These are phyloP conservation scores for Drosophila mettleri DNA, from an alignment of 2,888 invertebrate species.

Conservation along the genomic window DNA sequence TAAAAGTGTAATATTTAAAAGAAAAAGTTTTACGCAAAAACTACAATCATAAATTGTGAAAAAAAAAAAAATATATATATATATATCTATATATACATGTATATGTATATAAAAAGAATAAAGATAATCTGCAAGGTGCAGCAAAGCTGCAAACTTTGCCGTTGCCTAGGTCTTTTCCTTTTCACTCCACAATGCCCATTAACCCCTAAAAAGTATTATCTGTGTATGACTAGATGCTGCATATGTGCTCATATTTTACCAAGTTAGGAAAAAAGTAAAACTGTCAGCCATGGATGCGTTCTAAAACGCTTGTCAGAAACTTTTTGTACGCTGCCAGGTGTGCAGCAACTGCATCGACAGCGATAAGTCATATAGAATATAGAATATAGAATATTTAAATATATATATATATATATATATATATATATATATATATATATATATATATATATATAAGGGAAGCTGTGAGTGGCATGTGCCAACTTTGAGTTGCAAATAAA, in stretches of 20 bases:
- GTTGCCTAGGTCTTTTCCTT: conserved; percentile 21
- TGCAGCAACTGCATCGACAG: conserved; percentile 45
- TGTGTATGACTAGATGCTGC: conserved; percentile 12
- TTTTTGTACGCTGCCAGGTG: conserved; percentile 55
- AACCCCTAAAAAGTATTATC: conserved; percentile 8
- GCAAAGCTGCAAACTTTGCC: conserved; percentile 54
- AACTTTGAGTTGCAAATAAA: conserved; percentile 30
- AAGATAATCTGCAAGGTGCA: conserved; percentile 57
- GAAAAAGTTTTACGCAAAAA: conserved; percentile 22
- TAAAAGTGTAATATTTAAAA: conserved; percentile 2
- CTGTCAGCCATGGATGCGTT: conserved; percentile 53
- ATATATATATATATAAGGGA: neutral
- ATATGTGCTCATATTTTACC: conserved; percentile 51
- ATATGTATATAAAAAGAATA: conserved; percentile 36
- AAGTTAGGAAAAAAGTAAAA: conserved; percentile 25
- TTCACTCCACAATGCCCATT: conserved; percentile 5
- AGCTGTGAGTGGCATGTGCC: conserved; percentile 34
- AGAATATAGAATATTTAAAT: too few species aligned
- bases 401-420: neutral
- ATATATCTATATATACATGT: too few species aligned
- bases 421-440: neutral
- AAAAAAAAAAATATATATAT: neutral
- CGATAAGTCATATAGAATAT: conserved; percentile 47
- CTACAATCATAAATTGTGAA: conserved; percentile 56
- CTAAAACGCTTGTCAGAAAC: conserved; percentile 71